phyloP scores from a whole-genome alignment of 2,797 vertebrate genomes.

The Takifugu rubripes region DNA sequence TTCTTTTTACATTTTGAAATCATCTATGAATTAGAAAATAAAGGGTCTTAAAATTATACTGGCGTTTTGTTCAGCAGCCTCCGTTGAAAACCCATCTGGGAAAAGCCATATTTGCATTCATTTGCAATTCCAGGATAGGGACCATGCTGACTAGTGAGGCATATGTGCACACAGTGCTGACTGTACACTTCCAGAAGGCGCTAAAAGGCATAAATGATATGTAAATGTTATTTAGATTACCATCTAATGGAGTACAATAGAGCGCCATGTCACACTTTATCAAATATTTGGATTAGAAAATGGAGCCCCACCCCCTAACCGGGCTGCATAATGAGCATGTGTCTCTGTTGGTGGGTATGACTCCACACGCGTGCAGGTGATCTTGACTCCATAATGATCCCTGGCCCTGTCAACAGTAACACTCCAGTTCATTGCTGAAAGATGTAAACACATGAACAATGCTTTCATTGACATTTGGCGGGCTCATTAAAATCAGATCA shows the following conservation, averaged over 20 bases:
- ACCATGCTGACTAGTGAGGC: conserved; percentile 58
- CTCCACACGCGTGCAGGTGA: conserved; percentile 16
- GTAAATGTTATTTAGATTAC: conserved; percentile 74
- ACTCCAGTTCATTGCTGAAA: conserved; percentile 35
- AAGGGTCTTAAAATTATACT: conserved; percentile 29
- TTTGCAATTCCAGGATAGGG: conserved; percentile 60
- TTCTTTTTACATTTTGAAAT: conserved; percentile 63
- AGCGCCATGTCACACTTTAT: conserved; percentile 53
- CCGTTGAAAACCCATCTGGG: conserved; percentile 48
- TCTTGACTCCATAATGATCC: conserved; percentile 41
- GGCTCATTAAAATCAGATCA: conserved; percentile 67
- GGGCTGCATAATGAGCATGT: conserved; percentile 9
- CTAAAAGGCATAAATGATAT: conserved; percentile 69
- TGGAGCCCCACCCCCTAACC: conserved; percentile 34
- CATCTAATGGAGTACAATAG: conserved; percentile 63
- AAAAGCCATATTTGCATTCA: conserved; percentile 62
- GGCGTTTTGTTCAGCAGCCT: conserved; percentile 35
- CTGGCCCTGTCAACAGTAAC: conserved; percentile 38
- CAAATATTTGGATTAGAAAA: conserved; percentile 60
- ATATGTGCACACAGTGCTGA: conserved; percentile 56
- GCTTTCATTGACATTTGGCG: conserved; percentile 59
- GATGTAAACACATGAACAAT: conserved; percentile 46
- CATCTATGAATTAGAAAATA: conserved; percentile 28
- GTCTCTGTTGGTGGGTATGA: conserved; percentile 1
- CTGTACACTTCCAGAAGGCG: conserved; percentile 52